phyloP scores from a whole-genome alignment of 2,113 vertebrate species.

The Eira barbara region DNA sequence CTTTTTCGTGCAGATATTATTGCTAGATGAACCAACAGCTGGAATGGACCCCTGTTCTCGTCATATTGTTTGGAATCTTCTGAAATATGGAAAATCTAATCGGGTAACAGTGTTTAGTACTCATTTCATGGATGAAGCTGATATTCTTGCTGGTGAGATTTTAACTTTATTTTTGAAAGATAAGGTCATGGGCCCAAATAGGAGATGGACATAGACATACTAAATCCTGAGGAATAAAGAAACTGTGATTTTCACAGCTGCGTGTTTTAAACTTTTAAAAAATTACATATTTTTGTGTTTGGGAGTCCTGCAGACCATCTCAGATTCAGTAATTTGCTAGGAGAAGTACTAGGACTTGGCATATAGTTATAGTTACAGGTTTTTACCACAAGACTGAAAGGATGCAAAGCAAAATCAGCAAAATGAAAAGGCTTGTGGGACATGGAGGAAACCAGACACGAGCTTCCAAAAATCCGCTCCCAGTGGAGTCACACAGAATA shows the following conservation, averaged over 20 bases:
- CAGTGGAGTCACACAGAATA: not conserved
- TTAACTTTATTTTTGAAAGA: slow-evolving; percentile 12
- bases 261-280: not conserved
- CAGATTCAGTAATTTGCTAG: not conserved
- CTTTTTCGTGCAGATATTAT: slow-evolving; percentile 84
- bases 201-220: not conserved
- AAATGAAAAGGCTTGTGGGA: not conserved
- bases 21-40: slow-evolving; percentile 96
- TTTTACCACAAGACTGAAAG: not conserved
- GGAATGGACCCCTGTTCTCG: slow-evolving; percentile 97
- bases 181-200: not conserved
- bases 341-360: not conserved
- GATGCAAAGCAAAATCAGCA: not conserved
- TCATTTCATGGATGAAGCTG: slow-evolving; percentile 98
- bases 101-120: slow-evolving; percentile 94
- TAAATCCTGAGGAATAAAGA: not conserved
- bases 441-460: not conserved
- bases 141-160: slow-evolving; percentile 93
- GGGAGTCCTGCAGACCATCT: not conserved
- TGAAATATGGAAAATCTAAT: slow-evolving; percentile 86
- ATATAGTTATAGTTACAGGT: not conserved
- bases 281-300: not conserved
- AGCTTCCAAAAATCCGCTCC: not conserved
- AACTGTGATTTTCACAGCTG: not conserved
- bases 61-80: slow-evolving; percentile 95